Evolutionary conservation across 2,888 invertebrate species (phyloP), one percentile per base, ranked within the genome.

Genomic region (Halocaridina rubra): DNA sequence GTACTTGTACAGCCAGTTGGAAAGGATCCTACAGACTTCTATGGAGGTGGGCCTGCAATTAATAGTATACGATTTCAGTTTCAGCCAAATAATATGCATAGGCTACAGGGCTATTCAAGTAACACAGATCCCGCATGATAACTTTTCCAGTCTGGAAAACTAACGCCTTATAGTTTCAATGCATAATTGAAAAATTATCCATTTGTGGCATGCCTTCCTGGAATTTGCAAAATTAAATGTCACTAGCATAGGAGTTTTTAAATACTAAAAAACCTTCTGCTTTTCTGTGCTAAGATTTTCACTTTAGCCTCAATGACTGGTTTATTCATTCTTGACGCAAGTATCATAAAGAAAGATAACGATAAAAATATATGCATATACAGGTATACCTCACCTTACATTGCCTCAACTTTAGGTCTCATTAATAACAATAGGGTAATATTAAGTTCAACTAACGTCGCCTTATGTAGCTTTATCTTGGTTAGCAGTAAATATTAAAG

Each of bases 1-100:
- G 84, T 79, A 84, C 72, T 84, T 74, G 79, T 77, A 82, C 82
- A 82, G 82, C 57, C 82, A 82, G 77, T 64, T 78, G 82, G 82
- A 82, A 69, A 82, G 77, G 82, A 71, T 77, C 77, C 82, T 82
- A 82, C 69, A 59, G 77, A 82, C 77, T 77, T 82, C 78, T 82
- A 81, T 29, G n/a, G n/a, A 53, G 69, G 77, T 77, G 82, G 82
- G 82, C 77, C 69, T 80, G 80, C 80, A 74, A 77, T 82, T 78
- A 82, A 77, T 82, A 82, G 82, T 82, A 82, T 77, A 82, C 72
- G 72, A 82, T 77, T 82, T 69, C 72, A 82, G 72, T 69, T 69
- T 69, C 77, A 77, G 82, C 76, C 82, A 82, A 82, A 82, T 82
- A 82, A 72, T 59, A 77, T 77, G 77, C 69, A 77, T 77, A 78